These are phyloP conservation scores for Paramormyrops hopkinsi DNA, from an alignment of 2,797 vertebrate species.

Conservation along the genomic window DNA sequence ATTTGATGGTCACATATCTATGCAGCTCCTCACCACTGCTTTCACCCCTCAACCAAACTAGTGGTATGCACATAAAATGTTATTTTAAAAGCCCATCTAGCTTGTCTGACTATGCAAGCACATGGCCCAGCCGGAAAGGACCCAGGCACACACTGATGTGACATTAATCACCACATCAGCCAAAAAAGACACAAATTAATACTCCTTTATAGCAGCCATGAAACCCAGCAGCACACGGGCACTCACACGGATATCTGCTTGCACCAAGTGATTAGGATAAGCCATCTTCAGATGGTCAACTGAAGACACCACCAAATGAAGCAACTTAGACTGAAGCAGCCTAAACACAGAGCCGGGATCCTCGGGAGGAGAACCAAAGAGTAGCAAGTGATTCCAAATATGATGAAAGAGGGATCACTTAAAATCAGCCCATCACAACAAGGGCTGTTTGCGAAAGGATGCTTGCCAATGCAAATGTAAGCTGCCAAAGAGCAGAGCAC, in stretches of 20 bases:
- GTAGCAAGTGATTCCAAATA: not conserved
- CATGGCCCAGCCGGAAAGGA: not conserved
- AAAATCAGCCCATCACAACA: not conserved
- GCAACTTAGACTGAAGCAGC: not conserved
- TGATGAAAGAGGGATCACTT: not conserved
- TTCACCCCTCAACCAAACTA: not conserved
- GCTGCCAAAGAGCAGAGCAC: not conserved
- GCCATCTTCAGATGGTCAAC: not conserved
- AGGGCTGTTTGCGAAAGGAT: not conserved
- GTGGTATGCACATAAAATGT: not conserved
- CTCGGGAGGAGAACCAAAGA: not conserved
- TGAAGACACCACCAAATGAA: not conserved
- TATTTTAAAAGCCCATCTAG: not conserved
- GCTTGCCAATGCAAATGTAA: not conserved
- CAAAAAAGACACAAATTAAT: constrained; percentile 22
- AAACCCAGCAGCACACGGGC: not conserved
- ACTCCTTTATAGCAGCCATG: not conserved
- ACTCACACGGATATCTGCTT: not conserved
- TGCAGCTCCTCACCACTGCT: not conserved
- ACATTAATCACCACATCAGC: constrained; percentile 20
- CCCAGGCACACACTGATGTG: constrained; percentile 5
- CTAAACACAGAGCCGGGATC: not conserved
- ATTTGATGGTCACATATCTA: not conserved
- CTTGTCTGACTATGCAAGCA: not conserved
- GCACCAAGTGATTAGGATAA: not conserved